Percentiles rank a stretch among this genome's conserved stretches.
phyloP scores from a whole-genome alignment of 2,888 invertebrate species.

The Drosophila nr. perissopoda region DNA sequence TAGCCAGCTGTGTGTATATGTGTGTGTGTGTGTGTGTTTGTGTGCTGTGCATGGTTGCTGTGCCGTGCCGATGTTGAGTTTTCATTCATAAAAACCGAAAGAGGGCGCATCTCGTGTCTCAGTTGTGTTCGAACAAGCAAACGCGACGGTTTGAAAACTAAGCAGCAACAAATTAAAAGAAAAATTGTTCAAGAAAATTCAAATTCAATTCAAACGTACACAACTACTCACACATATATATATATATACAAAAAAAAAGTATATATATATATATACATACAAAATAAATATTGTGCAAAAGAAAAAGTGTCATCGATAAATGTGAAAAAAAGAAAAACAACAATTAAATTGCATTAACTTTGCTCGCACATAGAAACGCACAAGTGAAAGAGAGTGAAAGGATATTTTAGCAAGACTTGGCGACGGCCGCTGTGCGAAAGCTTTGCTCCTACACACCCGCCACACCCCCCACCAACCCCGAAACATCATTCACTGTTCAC shows the following conservation, averaged over 20 bases:
- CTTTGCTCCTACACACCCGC: slow-evolving; percentile 13
- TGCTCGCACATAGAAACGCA: slow-evolving; percentile 2
- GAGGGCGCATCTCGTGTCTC: slow-evolving; percentile 85
- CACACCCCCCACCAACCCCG: background rate
- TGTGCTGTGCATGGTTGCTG: slow-evolving; percentile 20
- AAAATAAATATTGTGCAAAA: slow-evolving; percentile 38
- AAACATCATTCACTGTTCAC: background rate
- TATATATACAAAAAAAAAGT: slow-evolving; percentile 1
- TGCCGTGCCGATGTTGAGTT: slow-evolving; percentile 75
- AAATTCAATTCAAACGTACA: slow-evolving; percentile 26
- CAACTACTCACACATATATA: slow-evolving; percentile 18
- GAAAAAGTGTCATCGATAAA: slow-evolving; percentile 33
- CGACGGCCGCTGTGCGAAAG: slow-evolving; percentile 27
- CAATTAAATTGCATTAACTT: slow-evolving; percentile 9
- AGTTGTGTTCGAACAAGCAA: slow-evolving; percentile 85
- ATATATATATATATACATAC: slow-evolving; percentile 5
- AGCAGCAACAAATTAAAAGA: slow-evolving; percentile 40
- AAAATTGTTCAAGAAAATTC: slow-evolving; percentile 27
- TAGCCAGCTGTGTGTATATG: background rate
- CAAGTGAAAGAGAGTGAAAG: slow-evolving; percentile 47
- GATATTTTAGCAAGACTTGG: slow-evolving; percentile 43
- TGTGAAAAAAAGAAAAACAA: slow-evolving; percentile 11
- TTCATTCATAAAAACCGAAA: slow-evolving; percentile 86
- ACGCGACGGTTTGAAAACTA: slow-evolving; percentile 84
- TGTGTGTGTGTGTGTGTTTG: slow-evolving; percentile 6